Base-by-base conservation (phyloP, 2,888 invertebrate genomes). In the Endotricha flammealis region DNA sequence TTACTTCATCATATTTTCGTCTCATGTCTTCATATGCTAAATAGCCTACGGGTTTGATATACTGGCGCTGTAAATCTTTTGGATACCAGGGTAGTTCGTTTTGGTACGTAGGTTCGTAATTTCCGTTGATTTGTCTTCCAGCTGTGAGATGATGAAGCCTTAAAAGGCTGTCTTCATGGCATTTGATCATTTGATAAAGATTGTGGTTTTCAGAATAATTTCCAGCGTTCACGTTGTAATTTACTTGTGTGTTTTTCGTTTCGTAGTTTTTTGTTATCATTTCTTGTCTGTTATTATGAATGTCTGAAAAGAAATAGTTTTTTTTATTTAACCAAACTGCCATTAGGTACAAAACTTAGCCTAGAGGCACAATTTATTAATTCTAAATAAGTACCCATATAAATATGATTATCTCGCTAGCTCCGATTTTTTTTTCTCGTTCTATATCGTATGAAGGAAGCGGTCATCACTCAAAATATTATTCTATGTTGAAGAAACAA, bases 101-200 rank as follows among this genome's bases (percentile, higher is more conserved):
- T 44, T 83, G 85, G 42, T 82, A 83, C 4, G 53, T 56, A 0
- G 67, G 50, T 0, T 85, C 83, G 45, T 79, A 83, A 1, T 48
- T 50, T 0, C 59, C 53, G 39, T 70, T 81, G 39, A 75, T 65
- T 42, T 80, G 82, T 1, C 85, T 53, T 0, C 81, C 76, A 1
- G 85, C 78, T n/a, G 85, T 83, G n/a, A 85, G 53, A 36, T 86
- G 86, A 35, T 85, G 86, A 0, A 86, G 69, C 1, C 86, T 50
- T 1, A 86, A 49, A 0, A 86, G 57, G 32, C 83, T 85, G 52
- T 86, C 85, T 39, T 86, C 86, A 33, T 85, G 86, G 36, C 85
- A 85, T 53, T 85, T 85, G 39, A 86, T 85, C 86, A 86, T 86
- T 57, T 86, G 85, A 53, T 80, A 76, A 12, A 86, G 54, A 39